Evolutionary conservation across 2,888 invertebrate species (phyloP).

Genomic region (Frankliniella intonsa): DNA sequence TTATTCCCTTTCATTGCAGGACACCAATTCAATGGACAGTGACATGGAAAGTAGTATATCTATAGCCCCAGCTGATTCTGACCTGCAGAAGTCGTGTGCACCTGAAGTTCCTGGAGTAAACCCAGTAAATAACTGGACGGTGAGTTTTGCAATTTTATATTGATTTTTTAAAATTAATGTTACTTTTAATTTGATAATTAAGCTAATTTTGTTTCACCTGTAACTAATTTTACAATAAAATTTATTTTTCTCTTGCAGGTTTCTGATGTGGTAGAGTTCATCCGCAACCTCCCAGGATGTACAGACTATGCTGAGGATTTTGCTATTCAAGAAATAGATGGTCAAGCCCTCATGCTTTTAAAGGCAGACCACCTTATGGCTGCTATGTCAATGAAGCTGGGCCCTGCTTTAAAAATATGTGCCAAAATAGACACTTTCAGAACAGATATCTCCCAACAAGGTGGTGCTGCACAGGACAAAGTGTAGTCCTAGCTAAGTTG

Average conservation of each 20-base stretch:
- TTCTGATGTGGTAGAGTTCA: slow-evolving; percentile 52
- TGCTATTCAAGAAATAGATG: slow-evolving; percentile 91
- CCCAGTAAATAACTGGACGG: not conserved
- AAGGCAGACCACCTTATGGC: slow-evolving; percentile 92
- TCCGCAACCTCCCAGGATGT: slow-evolving; percentile 83
- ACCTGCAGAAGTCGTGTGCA: not conserved
- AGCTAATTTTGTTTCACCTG: not conserved
- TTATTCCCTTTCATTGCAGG: not conserved
- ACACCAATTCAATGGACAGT: not conserved
- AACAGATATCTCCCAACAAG: slow-evolving; percentile 48
- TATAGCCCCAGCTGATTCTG: not conserved
- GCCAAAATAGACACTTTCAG: slow-evolving; percentile 83
- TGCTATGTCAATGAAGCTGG: slow-evolving; percentile 91
- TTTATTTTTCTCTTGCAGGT: slow-evolving; percentile 34
- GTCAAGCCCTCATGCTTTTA: slow-evolving; percentile 85
- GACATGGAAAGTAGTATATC: not conserved
- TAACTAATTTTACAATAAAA: not conserved
- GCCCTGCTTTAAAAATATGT: slow-evolving; percentile 92
- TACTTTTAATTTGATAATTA: not conserved
- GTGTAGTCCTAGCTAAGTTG: not conserved
- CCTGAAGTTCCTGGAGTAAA: not conserved
- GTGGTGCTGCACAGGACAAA: slow-evolving; percentile 1
- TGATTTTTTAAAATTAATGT: not conserved
- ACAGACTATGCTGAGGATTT: slow-evolving; percentile 92
- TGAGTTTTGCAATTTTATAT: not conserved